phyloP scores from a whole-genome alignment of 2,113 vertebrate species.

The Platichthys flesus region DNA sequence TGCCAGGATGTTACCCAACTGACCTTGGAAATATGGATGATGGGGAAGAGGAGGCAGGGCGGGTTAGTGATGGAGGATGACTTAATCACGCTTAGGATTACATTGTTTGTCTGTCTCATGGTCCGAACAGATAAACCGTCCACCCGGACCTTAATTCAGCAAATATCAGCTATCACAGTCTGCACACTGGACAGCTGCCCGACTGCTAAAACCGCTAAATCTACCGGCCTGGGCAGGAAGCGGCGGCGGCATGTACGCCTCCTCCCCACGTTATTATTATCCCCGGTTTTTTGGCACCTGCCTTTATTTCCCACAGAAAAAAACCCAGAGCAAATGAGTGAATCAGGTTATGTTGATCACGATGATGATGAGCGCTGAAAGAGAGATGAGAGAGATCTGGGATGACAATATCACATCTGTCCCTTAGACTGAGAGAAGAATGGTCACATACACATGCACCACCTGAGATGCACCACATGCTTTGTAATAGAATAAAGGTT shows the following conservation, averaged over 20 bases:
- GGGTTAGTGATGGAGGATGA: conserved; percentile 36
- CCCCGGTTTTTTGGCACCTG: conserved; percentile 12
- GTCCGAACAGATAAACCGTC: conserved; percentile 52
- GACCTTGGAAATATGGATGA: conserved; percentile 57
- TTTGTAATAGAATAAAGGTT: background rate
- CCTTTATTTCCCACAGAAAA: conserved; percentile 26
- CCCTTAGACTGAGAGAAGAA: background rate
- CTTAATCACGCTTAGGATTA: conserved; percentile 62
- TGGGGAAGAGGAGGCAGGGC: background rate
- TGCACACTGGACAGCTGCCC: conserved; percentile 36
- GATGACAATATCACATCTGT: conserved; percentile 45
- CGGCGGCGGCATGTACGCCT: background rate
- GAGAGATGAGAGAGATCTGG: conserved; percentile 34
- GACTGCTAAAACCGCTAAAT: conserved; percentile 39
- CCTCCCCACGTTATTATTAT: conserved; percentile 24
- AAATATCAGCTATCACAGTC: conserved; percentile 32
- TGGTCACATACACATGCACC: background rate
- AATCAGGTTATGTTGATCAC: conserved; percentile 25
- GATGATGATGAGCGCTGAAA: background rate
- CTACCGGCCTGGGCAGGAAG: conserved; percentile 35
- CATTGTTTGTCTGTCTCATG: background rate
- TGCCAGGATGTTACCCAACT: conserved; percentile 50
- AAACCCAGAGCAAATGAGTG: background rate
- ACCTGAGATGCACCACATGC: background rate
- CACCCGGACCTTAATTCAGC: conserved; percentile 11